Percentiles rank a stretch among this genome's conserved stretches.
Conservation (phyloP, 2,113 vertebrate species). For the Origma solitaria region DNA sequence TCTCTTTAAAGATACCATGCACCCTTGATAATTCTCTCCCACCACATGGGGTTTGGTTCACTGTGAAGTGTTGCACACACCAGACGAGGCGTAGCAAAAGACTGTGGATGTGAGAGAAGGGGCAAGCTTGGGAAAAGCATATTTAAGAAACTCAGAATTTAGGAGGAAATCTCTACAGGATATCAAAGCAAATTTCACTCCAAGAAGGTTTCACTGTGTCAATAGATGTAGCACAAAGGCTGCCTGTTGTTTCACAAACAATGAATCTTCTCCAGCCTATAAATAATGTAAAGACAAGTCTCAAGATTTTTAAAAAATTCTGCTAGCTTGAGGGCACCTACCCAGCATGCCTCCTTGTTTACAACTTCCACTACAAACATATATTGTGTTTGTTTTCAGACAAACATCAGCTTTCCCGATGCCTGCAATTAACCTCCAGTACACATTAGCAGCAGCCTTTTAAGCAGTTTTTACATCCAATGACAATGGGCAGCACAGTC, state of each 20-base stretch:
- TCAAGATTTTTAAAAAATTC: conserved; percentile 46
- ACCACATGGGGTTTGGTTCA: background rate
- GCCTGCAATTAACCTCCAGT: conserved; percentile 56
- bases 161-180: background rate
- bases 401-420: conserved; percentile 14
- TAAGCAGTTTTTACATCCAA: background rate
- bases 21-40: background rate
- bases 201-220: conserved; percentile 11
- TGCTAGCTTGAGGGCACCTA: conserved; percentile 50
- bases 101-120: background rate
- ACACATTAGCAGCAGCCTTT: background rate
- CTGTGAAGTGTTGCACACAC: background rate
- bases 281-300: conserved; percentile 58
- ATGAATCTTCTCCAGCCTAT: conserved; percentile 47
- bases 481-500: fast-evolving
- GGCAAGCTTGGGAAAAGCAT: background rate
- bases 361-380: conserved; percentile 46
- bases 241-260: conserved; percentile 49
- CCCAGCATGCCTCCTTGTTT: conserved; percentile 65
- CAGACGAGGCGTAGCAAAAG: fast-evolving
- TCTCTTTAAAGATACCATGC: background rate
- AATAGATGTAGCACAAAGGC: background rate
- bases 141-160: background rate
- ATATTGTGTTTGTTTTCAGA: conserved; percentile 28
- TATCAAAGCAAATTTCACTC: conserved; percentile 33